These are phyloP conservation scores for Drosophila tsacasi DNA, from an alignment of 1,140 invertebrate species.

Conservation along the genomic window DNA sequence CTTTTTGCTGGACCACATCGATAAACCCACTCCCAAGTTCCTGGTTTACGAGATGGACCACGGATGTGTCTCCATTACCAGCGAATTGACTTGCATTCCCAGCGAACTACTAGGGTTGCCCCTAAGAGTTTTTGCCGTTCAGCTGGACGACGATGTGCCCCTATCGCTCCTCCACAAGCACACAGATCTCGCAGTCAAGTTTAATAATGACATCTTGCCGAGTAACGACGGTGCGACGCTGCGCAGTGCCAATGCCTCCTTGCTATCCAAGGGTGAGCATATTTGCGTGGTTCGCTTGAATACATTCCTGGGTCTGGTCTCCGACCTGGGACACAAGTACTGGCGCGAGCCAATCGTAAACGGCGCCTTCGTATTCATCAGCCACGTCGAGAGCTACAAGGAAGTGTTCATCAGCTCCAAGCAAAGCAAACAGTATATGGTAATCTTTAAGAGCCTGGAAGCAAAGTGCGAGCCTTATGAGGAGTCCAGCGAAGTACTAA, in stretches of 20 bases:
- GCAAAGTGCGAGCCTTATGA: conserved; percentile 34
- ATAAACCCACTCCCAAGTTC: conserved; percentile 21
- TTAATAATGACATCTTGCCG: conserved; percentile 5
- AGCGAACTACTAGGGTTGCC: conserved; percentile 32
- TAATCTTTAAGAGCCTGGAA: conserved; percentile 39
- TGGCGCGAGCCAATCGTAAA: conserved; percentile 44
- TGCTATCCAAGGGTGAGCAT: conserved; percentile 25
- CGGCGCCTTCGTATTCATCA: conserved; percentile 38
- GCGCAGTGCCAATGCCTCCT: neutral
- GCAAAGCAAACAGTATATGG: conserved; percentile 25
- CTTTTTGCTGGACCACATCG: conserved; percentile 50
- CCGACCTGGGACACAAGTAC: conserved; percentile 44
- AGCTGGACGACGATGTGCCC: neutral
- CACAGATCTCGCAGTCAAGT: conserved; percentile 28
- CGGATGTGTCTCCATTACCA: conserved; percentile 40
- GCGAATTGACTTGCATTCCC: conserved; percentile 52
- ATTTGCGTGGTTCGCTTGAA: conserved; percentile 24
- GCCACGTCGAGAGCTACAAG: conserved; percentile 24
- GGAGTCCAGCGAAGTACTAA: conserved; percentile 3
- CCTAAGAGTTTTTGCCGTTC: conserved; percentile 45
- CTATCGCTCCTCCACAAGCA: conserved; percentile 4
- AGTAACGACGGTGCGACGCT: conserved; percentile 7
- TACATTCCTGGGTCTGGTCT: conserved; percentile 33
- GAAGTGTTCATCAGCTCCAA: conserved; percentile 55
- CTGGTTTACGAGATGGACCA: conserved; percentile 71